Evolutionary conservation across 2,113 vertebrate species (phyloP).

Genomic region (Trichomycterus rosablanca): DNA sequence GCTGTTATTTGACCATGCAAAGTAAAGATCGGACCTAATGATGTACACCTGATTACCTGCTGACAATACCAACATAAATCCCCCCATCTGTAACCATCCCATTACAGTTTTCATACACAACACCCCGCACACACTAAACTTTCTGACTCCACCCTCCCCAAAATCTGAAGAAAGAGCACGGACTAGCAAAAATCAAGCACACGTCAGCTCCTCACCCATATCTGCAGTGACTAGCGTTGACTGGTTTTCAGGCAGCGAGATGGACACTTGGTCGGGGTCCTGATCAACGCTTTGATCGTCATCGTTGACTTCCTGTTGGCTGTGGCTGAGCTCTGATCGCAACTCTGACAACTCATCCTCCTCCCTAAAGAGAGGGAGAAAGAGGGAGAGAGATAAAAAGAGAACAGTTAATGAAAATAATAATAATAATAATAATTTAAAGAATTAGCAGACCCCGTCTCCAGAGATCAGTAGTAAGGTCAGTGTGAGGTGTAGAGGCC

Average conservation of each 20-base stretch:
- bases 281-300: constrained; percentile 77
- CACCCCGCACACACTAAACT: too few relatives aligned
- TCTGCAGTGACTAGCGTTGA: constrained; percentile 81
- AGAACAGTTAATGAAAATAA: background rate
- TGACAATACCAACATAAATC: too few relatives aligned
- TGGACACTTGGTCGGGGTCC: constrained; percentile 66
- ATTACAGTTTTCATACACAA: too few relatives aligned
- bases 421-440: too few relatives aligned
- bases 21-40: too few relatives aligned
- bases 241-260: constrained; percentile 79
- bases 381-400: constrained; percentile 19
- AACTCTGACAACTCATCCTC: constrained; percentile 83
- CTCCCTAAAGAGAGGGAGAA: constrained; percentile 70
- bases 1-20: too few relatives aligned
- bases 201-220: constrained; percentile 66
- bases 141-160: too few relatives aligned
- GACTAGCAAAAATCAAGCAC: too few relatives aligned
- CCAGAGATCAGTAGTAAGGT: background rate
- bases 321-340: constrained; percentile 79
- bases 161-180: too few relatives aligned
- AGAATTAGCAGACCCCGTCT: background rate
- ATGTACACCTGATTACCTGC: too few relatives aligned
- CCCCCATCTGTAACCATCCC: too few relatives aligned
- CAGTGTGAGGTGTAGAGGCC: background rate
- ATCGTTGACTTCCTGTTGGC: constrained; percentile 77